Conservation (phyloP, 2,888 invertebrate species). For the Parnassius mnemosyne region DNA sequence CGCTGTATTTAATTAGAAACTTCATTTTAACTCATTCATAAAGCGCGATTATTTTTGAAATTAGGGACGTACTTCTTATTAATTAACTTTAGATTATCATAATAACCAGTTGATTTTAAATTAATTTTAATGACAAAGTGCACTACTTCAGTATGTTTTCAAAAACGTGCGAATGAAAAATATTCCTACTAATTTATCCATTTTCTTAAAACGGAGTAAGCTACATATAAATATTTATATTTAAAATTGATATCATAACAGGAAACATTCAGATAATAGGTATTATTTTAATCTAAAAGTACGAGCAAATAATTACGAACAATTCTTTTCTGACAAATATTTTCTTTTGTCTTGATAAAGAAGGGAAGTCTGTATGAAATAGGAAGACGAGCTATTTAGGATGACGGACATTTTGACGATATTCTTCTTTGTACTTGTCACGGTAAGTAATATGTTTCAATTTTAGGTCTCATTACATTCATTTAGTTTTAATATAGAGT, state of each 20-base stretch:
- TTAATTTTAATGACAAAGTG: too few relatives aligned
- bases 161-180: too few relatives aligned
- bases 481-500: slow-evolving; percentile 29
- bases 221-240: too few relatives aligned
- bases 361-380: slow-evolving; percentile 43
- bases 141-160: too few relatives aligned
- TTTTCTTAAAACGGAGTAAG: too few relatives aligned
- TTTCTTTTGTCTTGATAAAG: slow-evolving; percentile 58
- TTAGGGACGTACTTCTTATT: background rate
- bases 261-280: slow-evolving; percentile 35
- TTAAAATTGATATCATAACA: slow-evolving; percentile 33
- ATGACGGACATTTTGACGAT: slow-evolving; percentile 47
- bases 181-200: too few relatives aligned
- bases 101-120: background rate
- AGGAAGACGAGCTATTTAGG: slow-evolving; percentile 39
- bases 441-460: slow-evolving; percentile 50
- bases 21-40: slow-evolving; percentile 21
- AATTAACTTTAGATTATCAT: slow-evolving; percentile 13
- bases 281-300: background rate
- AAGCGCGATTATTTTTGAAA: background rate
- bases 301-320: slow-evolving; percentile 41
- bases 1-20: slow-evolving; percentile 18
- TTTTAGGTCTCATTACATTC: slow-evolving; percentile 4
- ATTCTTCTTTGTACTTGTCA: slow-evolving; percentile 39
- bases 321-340: slow-evolving; percentile 62